Percentiles rank a stretch among this genome's conserved stretches.
Evolutionary conservation across 2,113 vertebrate genomes (phyloP).

Genomic region (Nothobranchius kuhntae): DNA sequence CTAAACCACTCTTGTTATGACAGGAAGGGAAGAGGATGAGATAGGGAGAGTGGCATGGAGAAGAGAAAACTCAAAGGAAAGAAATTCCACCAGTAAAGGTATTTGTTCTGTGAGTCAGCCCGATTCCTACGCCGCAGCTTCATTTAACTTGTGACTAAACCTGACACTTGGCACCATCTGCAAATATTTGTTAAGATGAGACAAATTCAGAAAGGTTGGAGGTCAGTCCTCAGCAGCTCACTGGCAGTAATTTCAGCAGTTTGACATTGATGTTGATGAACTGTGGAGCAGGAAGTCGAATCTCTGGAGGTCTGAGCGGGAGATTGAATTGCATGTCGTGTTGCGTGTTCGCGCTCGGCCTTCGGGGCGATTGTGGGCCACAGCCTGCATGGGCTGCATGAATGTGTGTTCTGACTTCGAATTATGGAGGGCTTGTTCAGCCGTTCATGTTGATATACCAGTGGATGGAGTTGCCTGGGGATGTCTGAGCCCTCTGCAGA

Average conservation of each 20-base stretch:
- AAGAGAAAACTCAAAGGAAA: not conserved
- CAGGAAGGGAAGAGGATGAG: constrained; percentile 10
- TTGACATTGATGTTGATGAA: constrained; percentile 67
- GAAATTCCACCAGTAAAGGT: constrained; percentile 6
- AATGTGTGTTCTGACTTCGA: constrained; percentile 34
- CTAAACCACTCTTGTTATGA: constrained; percentile 43
- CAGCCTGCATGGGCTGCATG: constrained; percentile 27
- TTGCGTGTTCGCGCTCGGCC: constrained; percentile 37
- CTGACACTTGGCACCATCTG: not conserved
- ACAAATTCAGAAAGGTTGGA: constrained; percentile 32
- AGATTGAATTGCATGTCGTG: constrained; percentile 44
- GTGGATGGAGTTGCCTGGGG: constrained; percentile 68
- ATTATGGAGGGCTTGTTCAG: constrained; percentile 13
- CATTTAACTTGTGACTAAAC: constrained; percentile 27
- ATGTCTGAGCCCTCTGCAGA: constrained; percentile 66
- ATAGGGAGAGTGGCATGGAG: not conserved
- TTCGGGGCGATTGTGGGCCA: constrained; percentile 15
- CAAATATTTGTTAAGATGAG: constrained; percentile 24
- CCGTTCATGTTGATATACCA: constrained; percentile 26
- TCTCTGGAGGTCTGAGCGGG: constrained; percentile 22
- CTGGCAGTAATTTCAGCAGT: constrained; percentile 45
- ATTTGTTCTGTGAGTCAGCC: constrained; percentile 18
- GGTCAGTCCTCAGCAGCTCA: constrained; percentile 47
- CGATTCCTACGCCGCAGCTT: constrained; percentile 18
- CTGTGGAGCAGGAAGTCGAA: constrained; percentile 41